These are phyloP conservation scores for Marisa cornuarietis DNA, from an alignment of 1,140 invertebrate genomes.

Conservation along the genomic window DNA sequence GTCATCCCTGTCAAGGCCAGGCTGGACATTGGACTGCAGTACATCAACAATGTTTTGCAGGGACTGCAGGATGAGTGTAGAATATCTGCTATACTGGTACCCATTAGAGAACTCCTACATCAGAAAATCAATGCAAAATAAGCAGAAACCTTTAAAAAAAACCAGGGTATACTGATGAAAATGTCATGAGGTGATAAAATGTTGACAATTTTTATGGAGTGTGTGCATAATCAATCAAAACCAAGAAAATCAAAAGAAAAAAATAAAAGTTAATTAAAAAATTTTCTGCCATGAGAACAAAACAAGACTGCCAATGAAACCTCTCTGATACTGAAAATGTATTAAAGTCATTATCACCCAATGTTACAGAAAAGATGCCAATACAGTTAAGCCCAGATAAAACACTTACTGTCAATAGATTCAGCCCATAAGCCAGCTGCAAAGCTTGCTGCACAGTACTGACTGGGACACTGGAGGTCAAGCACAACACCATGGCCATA, in stretches of 20 bases:
- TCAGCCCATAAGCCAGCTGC: slow-evolving; percentile 46
- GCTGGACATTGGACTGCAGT: slow-evolving; percentile 30
- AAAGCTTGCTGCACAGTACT: slow-evolving; percentile 40
- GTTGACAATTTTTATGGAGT: background rate
- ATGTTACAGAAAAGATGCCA: too few relatives aligned
- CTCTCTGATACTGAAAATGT: background rate
- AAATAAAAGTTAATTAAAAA: background rate
- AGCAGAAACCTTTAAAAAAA: background rate
- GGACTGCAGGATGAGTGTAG: slow-evolving; percentile 24
- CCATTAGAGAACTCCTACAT: slow-evolving; percentile 46
- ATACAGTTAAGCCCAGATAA: too few relatives aligned
- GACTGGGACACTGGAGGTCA: slow-evolving; percentile 31
- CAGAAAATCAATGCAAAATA: slow-evolving; percentile 11
- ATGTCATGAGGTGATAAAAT: background rate
- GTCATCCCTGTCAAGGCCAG: slow-evolving; percentile 36
- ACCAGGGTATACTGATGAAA: background rate
- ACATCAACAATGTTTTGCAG: slow-evolving; percentile 32
- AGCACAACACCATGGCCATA: slow-evolving; percentile 40
- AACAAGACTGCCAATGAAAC: background rate
- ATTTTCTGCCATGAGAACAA: background rate
- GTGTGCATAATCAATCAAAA: background rate
- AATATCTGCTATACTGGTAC: slow-evolving; percentile 39
- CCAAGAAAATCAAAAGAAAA: background rate
- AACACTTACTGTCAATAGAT: slow-evolving; percentile 47
- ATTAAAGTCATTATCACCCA: too few relatives aligned